phyloP scores from a whole-genome alignment of 2,113 vertebrate genomes.

The Hystrix cristata region DNA sequence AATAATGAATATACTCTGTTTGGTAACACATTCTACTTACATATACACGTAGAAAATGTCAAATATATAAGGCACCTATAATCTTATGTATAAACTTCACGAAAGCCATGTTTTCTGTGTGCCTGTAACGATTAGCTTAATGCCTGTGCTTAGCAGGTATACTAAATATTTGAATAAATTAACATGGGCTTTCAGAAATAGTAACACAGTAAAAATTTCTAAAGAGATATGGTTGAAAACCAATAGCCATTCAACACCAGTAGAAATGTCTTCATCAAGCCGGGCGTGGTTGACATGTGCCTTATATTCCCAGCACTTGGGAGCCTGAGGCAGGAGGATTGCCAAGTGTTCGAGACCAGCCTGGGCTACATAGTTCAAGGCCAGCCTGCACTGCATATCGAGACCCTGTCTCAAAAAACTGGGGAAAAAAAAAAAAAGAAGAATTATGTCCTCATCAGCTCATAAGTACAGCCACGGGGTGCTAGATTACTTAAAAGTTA shows the following conservation, averaged over 20 bases:
- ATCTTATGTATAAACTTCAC: not conserved
- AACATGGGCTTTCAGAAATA: not conserved
- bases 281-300: too few species aligned
- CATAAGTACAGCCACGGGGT: not conserved
- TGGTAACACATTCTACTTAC: not conserved
- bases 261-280: not conserved
- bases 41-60: not conserved
- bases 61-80: not conserved
- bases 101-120: constrained; percentile 24
- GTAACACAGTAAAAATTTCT: constrained; percentile 23
- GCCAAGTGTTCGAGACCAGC: too few species aligned
- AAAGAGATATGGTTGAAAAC: not conserved
- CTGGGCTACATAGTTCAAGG: too few species aligned
- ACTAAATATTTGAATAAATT: constrained; percentile 11
- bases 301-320: too few species aligned
- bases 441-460: not conserved
- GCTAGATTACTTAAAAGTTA: constrained; percentile 23
- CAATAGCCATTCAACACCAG: not conserved
- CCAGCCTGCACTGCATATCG: too few species aligned
- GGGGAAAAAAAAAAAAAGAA: too few species aligned
- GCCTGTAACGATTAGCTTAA: not conserved
- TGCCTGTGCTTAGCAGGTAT: not conserved
- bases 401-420: too few species aligned
- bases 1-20: not conserved
- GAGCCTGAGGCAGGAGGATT: too few species aligned